phyloP scores from a whole-genome alignment of 1,140 invertebrate genomes.

The Drosophila tsacasi region DNA sequence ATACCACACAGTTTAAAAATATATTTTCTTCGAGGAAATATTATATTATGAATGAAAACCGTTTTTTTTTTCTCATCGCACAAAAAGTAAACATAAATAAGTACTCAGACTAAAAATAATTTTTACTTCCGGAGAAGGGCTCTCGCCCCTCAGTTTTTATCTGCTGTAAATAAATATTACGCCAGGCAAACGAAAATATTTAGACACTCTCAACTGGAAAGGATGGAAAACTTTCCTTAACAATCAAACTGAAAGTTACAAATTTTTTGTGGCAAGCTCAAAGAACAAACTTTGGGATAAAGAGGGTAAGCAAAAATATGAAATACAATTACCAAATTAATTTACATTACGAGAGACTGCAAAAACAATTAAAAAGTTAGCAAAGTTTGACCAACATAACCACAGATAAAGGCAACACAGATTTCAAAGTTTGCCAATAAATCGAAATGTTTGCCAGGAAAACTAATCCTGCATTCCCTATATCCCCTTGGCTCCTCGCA shows the following conservation, averaged over 20 bases:
- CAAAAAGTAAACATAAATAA: slow-evolving; percentile 13
- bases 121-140: not conserved
- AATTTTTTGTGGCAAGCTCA: slow-evolving; percentile 33
- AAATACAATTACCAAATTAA: slow-evolving; percentile 57
- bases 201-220: slow-evolving; percentile 9
- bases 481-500: slow-evolving; percentile 1
- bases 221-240: slow-evolving; percentile 21
- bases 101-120: slow-evolving; percentile 5
- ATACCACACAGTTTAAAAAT: not conserved
- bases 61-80: not conserved
- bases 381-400: slow-evolving; percentile 11
- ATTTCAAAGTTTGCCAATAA: slow-evolving; percentile 46
- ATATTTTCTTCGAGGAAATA: not conserved
- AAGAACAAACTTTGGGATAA: slow-evolving; percentile 6
- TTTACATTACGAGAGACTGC: slow-evolving; percentile 25
- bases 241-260: slow-evolving; percentile 25
- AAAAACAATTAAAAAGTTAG: slow-evolving; percentile 53
- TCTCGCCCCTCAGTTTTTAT: not conserved
- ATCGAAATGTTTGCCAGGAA: slow-evolving; percentile 34
- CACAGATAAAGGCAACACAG: slow-evolving; percentile 1
- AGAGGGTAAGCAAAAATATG: slow-evolving; percentile 26
- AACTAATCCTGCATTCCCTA: slow-evolving; percentile 24
- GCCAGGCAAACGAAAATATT: slow-evolving; percentile 20
- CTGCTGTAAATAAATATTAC: slow-evolving; percentile 28
- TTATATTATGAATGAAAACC: not conserved